Conservation (phyloP, 92 coral and sea anemone genomes). For the Parazoanthus swiftii region DNA sequence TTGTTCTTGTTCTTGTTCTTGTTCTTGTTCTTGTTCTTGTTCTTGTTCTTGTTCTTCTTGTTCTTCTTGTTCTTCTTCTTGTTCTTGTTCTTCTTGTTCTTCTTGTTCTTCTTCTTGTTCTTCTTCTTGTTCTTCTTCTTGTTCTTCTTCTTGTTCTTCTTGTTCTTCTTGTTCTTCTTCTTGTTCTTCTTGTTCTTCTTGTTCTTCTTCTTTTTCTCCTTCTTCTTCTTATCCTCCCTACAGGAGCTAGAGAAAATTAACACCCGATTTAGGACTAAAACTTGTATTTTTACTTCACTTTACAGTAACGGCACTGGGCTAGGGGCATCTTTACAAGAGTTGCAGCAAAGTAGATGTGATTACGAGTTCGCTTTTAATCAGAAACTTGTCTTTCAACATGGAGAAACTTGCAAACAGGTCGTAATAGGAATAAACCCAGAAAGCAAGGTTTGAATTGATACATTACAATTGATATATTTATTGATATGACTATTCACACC, state of each 20-base stretch:
- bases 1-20: no score
- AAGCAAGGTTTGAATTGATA: constrained; percentile 55
- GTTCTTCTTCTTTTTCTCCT: no score
- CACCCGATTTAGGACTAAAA: neutral
- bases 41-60: no score
- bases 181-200: no score
- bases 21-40: no score
- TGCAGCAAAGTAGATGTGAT: constrained; percentile 61
- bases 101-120: no score
- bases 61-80: no score
- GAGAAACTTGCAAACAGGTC: constrained; percentile 77
- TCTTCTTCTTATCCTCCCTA: no score
- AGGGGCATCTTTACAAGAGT: constrained; percentile 64
- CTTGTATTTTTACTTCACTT: neutral
- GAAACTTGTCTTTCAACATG: constrained; percentile 73
- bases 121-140: no score
- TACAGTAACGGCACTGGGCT: constrained; percentile 79
- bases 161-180: no score
- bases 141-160: no score
- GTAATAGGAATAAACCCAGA: constrained; percentile 71
- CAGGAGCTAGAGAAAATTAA: neutral
- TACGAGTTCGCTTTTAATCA: constrained; percentile 57
- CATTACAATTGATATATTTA: neutral
- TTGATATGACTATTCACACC: neutral
- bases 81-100: no score